Conservation (phyloP, 1,140 invertebrate species). For the Berghia stephanieae region DNA sequence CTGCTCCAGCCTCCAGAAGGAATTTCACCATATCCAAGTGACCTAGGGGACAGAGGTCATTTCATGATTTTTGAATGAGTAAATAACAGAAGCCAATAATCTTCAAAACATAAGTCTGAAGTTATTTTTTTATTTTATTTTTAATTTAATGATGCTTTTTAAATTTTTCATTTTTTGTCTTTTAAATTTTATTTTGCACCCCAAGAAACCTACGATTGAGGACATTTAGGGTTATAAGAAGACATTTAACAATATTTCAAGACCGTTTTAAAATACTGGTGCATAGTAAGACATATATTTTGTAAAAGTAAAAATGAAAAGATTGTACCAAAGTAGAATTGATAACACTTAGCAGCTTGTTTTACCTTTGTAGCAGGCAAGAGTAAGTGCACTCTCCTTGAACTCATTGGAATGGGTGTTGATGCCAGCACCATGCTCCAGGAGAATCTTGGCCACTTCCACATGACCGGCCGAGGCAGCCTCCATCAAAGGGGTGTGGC, state of each 20-base stretch:
- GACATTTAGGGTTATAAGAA: no score
- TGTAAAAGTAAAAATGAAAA: neutral
- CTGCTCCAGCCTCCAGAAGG: slow-evolving; percentile 67
- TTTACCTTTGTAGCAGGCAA: slow-evolving; percentile 93
- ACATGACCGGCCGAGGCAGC: slow-evolving; percentile 97
- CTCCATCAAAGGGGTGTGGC: slow-evolving; percentile 99
- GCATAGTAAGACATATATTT: no score
- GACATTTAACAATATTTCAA: neutral
- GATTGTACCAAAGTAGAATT: neutral
- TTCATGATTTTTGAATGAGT: no score
- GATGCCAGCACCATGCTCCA: slow-evolving; percentile 93
- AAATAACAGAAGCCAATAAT: no score
- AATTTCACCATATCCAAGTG: slow-evolving; percentile 89
- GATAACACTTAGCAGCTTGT: no score
- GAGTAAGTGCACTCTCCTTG: slow-evolving; percentile 85
- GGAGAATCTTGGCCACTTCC: slow-evolving; percentile 88
- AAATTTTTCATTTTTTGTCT: no score
- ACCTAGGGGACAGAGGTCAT: no score
- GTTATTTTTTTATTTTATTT: no score
- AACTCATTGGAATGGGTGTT: slow-evolving; percentile 99
- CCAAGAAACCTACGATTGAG: neutral
- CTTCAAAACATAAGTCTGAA: no score
- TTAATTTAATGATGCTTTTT: no score
- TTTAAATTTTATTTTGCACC: no score
- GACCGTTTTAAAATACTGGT: neutral